Base-by-base conservation (phyloP, 1,140 invertebrate genomes). In the Octopus bimaculoides region DNA sequence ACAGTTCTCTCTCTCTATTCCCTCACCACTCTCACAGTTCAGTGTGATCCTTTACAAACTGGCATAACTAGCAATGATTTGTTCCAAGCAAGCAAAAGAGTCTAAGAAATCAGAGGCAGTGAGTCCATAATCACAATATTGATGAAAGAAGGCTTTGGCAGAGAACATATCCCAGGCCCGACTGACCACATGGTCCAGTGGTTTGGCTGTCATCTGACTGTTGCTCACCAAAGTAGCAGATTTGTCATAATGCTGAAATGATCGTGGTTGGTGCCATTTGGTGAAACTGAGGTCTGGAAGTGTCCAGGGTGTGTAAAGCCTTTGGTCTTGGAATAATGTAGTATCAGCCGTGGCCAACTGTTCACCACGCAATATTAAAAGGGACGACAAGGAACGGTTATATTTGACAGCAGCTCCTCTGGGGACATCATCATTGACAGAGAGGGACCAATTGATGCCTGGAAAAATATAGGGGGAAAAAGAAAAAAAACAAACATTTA, bases 91-190 rank as follows among this genome's bases (percentile, higher is more conserved):
- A 9, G 88, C 87, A 87, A 91, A 90, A 77, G 87, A 84, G 78
- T 90, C 88, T 6, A 90, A 69, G 83, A 91, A 90, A 77, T 89
- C 88, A 73, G 89, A 89, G 54, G 88, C 88, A 5, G 80, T 82
- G 26, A 89, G 77, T 41, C 89, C 89, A 83, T 89, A 88, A 79
- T 85, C 84, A 4, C 84, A 75, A 84, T 91, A 91, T 79, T 90
- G 90, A 81, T 91, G 89, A 41, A 90, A 86, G 78, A 89, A 91
- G 5, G 89, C 89, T 56, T 89, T 79, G 0, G 88, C 87, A 1
- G 86, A 84, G 81, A 91, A 91, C 89, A 91, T 90, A 52, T 85
- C 85, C 89, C 89, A 91, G 5, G 89, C 89, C 80, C 88, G 89
- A 4, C 85, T 85, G 17, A 90, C 79, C 56, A 89, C 84, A 10